phyloP scores from a whole-genome alignment of 2,888 invertebrate genomes.

The Polyommatus iphigenia region DNA sequence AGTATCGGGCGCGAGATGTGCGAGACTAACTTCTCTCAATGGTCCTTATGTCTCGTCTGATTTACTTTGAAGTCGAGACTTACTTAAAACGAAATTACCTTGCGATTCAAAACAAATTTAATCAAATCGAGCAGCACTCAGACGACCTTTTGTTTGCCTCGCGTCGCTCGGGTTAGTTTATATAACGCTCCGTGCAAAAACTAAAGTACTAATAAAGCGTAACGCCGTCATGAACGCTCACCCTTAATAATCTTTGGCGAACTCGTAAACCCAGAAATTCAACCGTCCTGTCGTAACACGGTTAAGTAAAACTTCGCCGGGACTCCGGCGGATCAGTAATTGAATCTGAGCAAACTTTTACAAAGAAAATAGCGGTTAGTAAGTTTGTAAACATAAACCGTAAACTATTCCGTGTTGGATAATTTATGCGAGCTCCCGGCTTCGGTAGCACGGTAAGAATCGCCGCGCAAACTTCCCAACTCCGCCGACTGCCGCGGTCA shows the following conservation, averaged over 20 bases:
- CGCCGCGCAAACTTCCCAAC: constrained; percentile 39
- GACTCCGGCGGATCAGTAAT: constrained; percentile 37
- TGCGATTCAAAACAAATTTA: constrained; percentile 15
- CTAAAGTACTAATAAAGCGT: not conserved
- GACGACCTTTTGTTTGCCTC: not conserved
- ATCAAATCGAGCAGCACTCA: not conserved
- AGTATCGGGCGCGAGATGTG: constrained; percentile 2
- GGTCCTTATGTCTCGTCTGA: constrained; percentile 19
- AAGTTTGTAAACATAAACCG: constrained; percentile 42
- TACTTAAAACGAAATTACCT: constrained; percentile 18
- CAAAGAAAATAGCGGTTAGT: constrained; percentile 39
- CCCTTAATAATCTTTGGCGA: constrained; percentile 28
- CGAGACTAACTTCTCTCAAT: constrained; percentile 16
- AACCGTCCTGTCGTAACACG: constrained; percentile 26
- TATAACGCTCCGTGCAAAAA: constrained; percentile 5
- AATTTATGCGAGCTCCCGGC: constrained; percentile 42
- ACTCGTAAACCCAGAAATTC: constrained; percentile 29
- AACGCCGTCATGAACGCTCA: constrained; percentile 13
- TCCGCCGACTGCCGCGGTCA: constrained; percentile 16
- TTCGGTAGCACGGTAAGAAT: constrained; percentile 40
- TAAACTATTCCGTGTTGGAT: constrained; percentile 45
- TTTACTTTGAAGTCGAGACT: constrained; percentile 22
- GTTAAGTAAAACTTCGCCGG: constrained; percentile 24
- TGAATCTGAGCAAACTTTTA: constrained; percentile 44
- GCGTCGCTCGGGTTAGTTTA: not conserved